These are phyloP conservation scores for Heterodera filipjevi DNA, from an alignment of 2,888 invertebrate species.

Conservation along the genomic window DNA sequence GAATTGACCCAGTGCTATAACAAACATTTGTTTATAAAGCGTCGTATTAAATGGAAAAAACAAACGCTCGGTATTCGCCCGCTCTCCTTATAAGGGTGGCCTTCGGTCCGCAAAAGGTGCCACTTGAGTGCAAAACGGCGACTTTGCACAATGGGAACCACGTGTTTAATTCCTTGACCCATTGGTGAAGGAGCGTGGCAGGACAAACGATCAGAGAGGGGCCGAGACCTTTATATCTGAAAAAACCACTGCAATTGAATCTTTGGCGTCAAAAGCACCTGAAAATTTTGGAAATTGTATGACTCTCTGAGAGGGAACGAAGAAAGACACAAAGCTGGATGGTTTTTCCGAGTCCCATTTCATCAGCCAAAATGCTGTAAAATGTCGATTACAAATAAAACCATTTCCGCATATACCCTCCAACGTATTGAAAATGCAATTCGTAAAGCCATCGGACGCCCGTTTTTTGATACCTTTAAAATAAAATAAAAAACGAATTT, in stretches of 20 bases:
- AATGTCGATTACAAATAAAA: background rate
- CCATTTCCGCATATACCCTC: conserved; percentile 20
- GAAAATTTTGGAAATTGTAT: conserved; percentile 37
- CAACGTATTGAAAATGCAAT: conserved; percentile 70
- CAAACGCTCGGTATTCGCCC: conserved; percentile 33
- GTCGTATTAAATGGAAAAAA: conserved; percentile 14
- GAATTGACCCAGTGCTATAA: conserved; percentile 72
- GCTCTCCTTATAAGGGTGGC: conserved; percentile 43
- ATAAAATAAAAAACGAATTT: no score
- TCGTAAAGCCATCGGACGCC: conserved; percentile 90
- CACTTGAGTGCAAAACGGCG: conserved; percentile 81
- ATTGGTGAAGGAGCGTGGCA: conserved; percentile 89
- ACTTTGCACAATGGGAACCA: conserved; percentile 86
- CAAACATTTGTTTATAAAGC: background rate
- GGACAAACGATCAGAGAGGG: conserved; percentile 85
- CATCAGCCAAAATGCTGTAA: conserved; percentile 76
- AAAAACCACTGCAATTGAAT: no score
- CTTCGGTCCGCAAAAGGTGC: conserved; percentile 75
- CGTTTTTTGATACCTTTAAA: conserved; percentile 77
- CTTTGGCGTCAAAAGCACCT: no score
- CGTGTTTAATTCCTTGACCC: conserved; percentile 87
- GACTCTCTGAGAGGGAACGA: conserved; percentile 48
- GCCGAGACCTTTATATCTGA: conserved; percentile 77
- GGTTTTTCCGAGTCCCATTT: conserved; percentile 89
- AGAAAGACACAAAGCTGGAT: conserved; percentile 50